Evolutionary conservation across 2,797 vertebrate species (phyloP), one percentile per base, ranked within the genome.

Genomic region (Rhinella marina): DNA sequence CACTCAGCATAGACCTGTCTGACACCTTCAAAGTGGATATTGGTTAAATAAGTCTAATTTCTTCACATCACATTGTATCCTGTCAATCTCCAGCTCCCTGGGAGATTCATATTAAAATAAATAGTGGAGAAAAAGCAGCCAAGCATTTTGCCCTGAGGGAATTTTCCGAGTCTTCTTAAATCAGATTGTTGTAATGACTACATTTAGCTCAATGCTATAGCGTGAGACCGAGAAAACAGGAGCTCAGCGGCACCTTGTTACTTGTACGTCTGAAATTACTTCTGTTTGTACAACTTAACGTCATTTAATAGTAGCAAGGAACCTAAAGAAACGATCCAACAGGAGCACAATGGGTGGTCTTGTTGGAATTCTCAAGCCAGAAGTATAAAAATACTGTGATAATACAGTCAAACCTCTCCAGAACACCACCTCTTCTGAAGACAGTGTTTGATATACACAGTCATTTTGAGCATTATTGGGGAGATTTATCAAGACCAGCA

Each of bases 121-220:
- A 82, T 87, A 64, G 50, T 50, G 54, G 29, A 83, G 70, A 72
- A 87, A 50, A 87, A 13, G 86, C 78, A 81, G 79, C 41, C 72
- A 64, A 25, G 73, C 59, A 52, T 85, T 75, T 54, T 32, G 19
- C 56, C 77, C 56, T 17, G n/a, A 25, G 56, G 76, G 66, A 29
- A 62, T 73, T n/a, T 62, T 48, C 29, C 0, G 64, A 56, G 73
- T 81, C 76, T 32, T 62, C 19, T 81, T 52, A 80, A 85, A 25
- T 61, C 57, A 56, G 73, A 32, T 11, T 27, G 27, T 64, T 59
- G 27, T 85, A 85, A 85, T 81, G n/a, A 81, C 77, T 57, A 68
- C 75, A 25, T 72, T 88, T 64, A 70, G 73, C 56, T 68, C 11
- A 66, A 32, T 78, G 81, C 57, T 50, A 68, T 61, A 41, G 59